phyloP scores from a whole-genome alignment of 2,888 invertebrate genomes.

The Lysandra coridon region DNA sequence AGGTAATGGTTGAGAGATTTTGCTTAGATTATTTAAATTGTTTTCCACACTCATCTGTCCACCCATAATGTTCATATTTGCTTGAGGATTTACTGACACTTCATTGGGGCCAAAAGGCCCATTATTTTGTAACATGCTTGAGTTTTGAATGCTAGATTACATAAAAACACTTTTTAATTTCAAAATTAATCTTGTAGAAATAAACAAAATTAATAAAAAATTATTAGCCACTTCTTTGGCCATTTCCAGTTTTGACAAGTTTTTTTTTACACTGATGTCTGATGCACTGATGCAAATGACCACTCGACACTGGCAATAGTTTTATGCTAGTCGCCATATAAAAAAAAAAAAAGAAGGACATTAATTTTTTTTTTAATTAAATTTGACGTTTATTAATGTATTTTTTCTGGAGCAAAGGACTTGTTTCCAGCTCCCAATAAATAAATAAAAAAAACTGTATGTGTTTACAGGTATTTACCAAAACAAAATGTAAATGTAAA shows the following conservation, averaged over 20 bases:
- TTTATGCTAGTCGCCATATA: too few species aligned
- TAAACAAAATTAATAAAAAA: neutral
- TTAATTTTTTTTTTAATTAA: too few species aligned
- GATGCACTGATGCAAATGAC: too few species aligned
- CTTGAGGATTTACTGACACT: constrained; percentile 56
- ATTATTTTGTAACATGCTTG: constrained; percentile 66
- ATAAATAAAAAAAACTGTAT: too few species aligned
- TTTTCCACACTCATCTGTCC: constrained; percentile 54
- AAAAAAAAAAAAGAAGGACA: too few species aligned
- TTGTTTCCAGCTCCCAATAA: too few species aligned
- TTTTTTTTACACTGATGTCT: too few species aligned
- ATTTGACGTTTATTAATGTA: too few species aligned
- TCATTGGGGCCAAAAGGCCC: constrained; percentile 65
- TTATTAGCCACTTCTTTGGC: neutral
- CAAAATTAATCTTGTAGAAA: constrained; percentile 28
- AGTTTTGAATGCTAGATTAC: constrained; percentile 35
- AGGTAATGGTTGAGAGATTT: constrained; percentile 53
- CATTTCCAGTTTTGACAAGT: neutral
- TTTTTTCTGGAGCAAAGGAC: too few species aligned
- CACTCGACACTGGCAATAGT: too few species aligned
- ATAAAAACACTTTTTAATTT: constrained; percentile 37
- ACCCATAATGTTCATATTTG: constrained; percentile 56
- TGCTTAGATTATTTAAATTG: constrained; percentile 59
- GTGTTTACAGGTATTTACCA: too few species aligned
- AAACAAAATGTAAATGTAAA: neutral